Base-by-base conservation (phyloP, 2,888 invertebrate species). In the Drosophila phalerata region DNA sequence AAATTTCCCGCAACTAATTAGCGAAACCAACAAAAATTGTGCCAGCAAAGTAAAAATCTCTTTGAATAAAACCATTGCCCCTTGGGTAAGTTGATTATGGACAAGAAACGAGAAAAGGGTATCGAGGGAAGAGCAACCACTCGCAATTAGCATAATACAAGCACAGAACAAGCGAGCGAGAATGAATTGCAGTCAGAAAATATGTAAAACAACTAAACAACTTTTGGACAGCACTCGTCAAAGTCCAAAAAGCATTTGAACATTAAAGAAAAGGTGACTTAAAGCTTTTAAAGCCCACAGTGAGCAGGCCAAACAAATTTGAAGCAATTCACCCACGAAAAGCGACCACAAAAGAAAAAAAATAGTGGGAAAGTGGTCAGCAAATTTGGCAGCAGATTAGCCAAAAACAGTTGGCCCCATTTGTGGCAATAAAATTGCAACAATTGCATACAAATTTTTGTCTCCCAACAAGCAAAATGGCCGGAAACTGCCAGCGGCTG, bases 1-100 rank as follows among this genome's bases (percentile, higher is more conserved):
- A 88, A 88, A 88, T 84, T 74, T 75, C 66, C 74, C 74, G 77
- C 81, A 77, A 74, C 85, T 88, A 84, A 84, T 84, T 84, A 88
- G 85, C 60, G 53, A 57, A 70, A 66, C 70, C 77, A 64, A 58
- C 69, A 70, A 58, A 73, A 64, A 67, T 56, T 48, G 5, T 40
- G 60, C 11, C 34, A 53, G 11, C 58, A 13, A 60, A 68, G 68
- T 66, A 69, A 62, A 76, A 64, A 56, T 74, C 57, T 68, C 68
- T 65, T 78, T 88, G 79, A 70, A 61, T 68, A 56, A 10, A 53
- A 45, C n/a, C 48, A 51, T 28, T 15, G 49, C n/a, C 60, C 22
- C n/a, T 32, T n/a, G 22, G 30, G 17, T 15, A 32, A 43, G 32
- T 43, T 34, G 32, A 5, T 17, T 13, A 15, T 34, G 19, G 19